Conservation (phyloP, 1,140 invertebrate species). For the Phymastichus coffea region DNA sequence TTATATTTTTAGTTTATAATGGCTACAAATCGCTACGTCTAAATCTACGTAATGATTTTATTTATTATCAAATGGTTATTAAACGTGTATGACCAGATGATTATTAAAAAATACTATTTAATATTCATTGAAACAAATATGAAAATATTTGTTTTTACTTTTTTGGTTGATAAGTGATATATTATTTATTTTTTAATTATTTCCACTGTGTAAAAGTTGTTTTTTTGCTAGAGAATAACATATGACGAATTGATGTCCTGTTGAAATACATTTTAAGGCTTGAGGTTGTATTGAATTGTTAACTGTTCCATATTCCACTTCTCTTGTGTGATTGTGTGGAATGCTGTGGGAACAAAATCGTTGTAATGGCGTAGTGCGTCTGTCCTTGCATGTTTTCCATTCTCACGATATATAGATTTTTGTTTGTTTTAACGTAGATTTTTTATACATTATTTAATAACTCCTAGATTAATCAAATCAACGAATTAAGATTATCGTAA, state of each 20-base stretch:
- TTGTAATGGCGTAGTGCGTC: constrained; percentile 49
- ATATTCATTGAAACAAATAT: too few species aligned
- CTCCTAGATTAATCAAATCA: background rate
- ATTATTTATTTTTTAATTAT: too few species aligned
- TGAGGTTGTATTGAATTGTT: background rate
- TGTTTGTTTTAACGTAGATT: constrained; percentile 26
- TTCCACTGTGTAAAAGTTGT: too few species aligned
- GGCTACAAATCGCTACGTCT: too few species aligned
- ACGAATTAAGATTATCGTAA: background rate
- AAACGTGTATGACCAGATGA: background rate
- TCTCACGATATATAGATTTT: constrained; percentile 38
- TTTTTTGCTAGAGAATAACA: too few species aligned
- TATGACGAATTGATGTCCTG: too few species aligned
- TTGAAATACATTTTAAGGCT: too few species aligned
- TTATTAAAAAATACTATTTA: background rate
- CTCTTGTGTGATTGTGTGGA: constrained; percentile 25
- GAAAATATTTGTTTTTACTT: too few species aligned
- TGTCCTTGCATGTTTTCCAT: constrained; percentile 37
- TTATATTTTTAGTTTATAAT: too few species aligned
- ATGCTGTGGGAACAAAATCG: constrained; percentile 32
- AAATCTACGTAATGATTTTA: too few species aligned
- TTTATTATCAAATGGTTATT: background rate
- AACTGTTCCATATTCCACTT: constrained; percentile 26
- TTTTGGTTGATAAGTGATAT: too few species aligned
- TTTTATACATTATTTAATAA: constrained; percentile 12